Conservation (phyloP, 2,888 invertebrate species). For the Isotomurus palustris region DNA sequence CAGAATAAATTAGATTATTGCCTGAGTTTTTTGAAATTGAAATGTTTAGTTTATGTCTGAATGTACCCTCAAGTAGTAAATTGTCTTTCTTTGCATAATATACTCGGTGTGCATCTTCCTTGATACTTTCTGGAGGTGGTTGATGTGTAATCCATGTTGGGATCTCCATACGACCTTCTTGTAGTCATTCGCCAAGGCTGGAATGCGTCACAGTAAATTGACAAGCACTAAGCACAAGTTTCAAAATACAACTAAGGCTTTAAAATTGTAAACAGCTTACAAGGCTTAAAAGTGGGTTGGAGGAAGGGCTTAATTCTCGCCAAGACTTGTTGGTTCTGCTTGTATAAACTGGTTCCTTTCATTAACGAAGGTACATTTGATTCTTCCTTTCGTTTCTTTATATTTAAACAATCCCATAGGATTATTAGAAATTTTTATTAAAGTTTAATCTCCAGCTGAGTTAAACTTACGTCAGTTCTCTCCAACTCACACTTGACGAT, state of each 20-base stretch:
- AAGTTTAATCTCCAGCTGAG: too few species aligned
- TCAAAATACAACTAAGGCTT: too few species aligned
- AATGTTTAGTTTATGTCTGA: neutral
- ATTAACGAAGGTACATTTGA: constrained; percentile 27
- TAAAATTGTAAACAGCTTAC: constrained; percentile 16
- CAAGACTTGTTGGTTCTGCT: constrained; percentile 32
- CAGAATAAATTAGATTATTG: neutral
- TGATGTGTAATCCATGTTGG: constrained; percentile 38
- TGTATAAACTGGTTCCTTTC: constrained; percentile 36
- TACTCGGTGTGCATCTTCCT: constrained; percentile 42
- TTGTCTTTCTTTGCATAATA: constrained; percentile 38
- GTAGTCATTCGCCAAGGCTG: constrained; percentile 31
- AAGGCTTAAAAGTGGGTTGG: constrained; percentile 27
- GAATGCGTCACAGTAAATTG: neutral
- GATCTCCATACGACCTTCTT: constrained; percentile 42
- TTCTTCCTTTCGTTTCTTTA: constrained; percentile 24
- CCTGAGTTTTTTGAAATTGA: neutral
- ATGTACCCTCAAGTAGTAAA: constrained; percentile 40
- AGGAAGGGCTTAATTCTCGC: constrained; percentile 35
- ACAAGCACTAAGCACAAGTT: constrained; percentile 1
- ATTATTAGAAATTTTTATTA: neutral
- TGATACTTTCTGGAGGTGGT: constrained; percentile 41
- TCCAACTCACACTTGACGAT: constrained; percentile 28
- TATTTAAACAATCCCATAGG: neutral
- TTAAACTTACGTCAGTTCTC: constrained; percentile 27